Evolutionary conservation across 1,140 invertebrate species (phyloP).

Genomic region (Elymnias hypermnestra): DNA sequence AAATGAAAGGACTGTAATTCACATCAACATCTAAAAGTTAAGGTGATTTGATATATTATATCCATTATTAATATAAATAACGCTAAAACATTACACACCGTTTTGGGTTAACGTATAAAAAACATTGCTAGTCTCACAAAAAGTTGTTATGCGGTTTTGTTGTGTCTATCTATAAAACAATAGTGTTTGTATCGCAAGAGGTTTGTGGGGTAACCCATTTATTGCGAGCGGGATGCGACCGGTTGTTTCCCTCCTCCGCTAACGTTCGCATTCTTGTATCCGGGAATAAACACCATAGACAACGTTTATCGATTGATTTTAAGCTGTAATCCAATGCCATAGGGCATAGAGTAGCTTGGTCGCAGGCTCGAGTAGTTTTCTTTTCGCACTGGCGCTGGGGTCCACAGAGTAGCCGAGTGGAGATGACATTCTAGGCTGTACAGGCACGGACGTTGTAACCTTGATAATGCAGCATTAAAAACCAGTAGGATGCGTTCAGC

Average conservation of each 20-base stretch:
- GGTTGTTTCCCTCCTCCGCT: constrained; percentile 37
- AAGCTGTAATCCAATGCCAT: constrained; percentile 10
- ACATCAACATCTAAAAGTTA: too few species aligned
- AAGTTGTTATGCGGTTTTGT: too few species aligned
- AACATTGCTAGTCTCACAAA: background rate
- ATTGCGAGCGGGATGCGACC: constrained; percentile 53
- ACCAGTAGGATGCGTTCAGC: constrained; percentile 63
- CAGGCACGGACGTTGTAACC: constrained; percentile 42
- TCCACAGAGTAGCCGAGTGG: constrained; percentile 35
- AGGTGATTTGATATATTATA: too few species aligned
- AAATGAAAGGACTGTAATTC: too few species aligned
- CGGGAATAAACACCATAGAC: constrained; percentile 40
- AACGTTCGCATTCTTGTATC: constrained; percentile 50
- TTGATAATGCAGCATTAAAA: constrained; percentile 62
- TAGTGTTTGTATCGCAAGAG: constrained; percentile 61
- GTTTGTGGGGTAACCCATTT: constrained; percentile 72
- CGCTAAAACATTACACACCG: background rate
- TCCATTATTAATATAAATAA: too few species aligned
- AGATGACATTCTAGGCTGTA: constrained; percentile 52
- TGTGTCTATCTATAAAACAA: constrained; percentile 29
- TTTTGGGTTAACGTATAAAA: too few species aligned
- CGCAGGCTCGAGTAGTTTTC: constrained; percentile 24
- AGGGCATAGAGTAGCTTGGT: constrained; percentile 22
- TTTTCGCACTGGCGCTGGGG: constrained; percentile 34
- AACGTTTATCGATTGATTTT: constrained; percentile 3